Evolutionary conservation across 2,113 vertebrate genomes (phyloP), one percentile per base, ranked within the genome.

Genomic region (Rhadina sibilatrix): DNA sequence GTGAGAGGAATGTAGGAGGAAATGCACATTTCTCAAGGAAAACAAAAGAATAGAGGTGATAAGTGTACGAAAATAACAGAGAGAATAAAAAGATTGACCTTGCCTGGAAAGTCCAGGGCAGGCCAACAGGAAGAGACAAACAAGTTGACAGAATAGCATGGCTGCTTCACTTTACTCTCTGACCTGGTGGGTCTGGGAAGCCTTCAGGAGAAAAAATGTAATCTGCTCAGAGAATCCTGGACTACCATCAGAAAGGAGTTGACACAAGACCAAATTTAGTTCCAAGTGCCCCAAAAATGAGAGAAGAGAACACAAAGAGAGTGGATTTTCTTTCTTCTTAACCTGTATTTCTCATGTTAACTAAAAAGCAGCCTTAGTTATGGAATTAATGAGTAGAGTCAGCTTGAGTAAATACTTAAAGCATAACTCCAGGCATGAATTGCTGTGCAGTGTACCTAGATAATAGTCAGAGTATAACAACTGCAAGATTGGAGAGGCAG

Each of bases 371-470:
- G 27, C 33, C 35, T 77, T 91, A 53, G 25, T 52, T 79, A 38
- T 22, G 33, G 37, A 90, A 19, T 15, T 60, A 40, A 30, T 52
- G 35, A 54, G 37, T 71, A 42, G 53, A 53, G 14, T n/a, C 30
- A 64, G 10, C 31, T 79, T 68, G 74, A 78, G 53, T 59, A 70
- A 82, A 40, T 47, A 74, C 15, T 72, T 70, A 27, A 52, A 38
- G 27, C 2, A 1, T 35, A 61, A 60, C 11, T 90, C n/a, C 35
- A 74, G 33, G 7, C 22, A 85, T 87, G 60, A n/a, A 54, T 50
- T 90, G 38, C 28, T 79, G 8, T 35, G 20, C 0, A 3, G 18
- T 0, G 0, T n/a, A 59, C 9, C 42, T 64, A 20, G 22, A 11
- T 49, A 90, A 49, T 11, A 53, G n/a, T 71, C 19, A 61, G 60